phyloP scores from a whole-genome alignment of 2,888 invertebrate species.

The Eledona agricola region DNA sequence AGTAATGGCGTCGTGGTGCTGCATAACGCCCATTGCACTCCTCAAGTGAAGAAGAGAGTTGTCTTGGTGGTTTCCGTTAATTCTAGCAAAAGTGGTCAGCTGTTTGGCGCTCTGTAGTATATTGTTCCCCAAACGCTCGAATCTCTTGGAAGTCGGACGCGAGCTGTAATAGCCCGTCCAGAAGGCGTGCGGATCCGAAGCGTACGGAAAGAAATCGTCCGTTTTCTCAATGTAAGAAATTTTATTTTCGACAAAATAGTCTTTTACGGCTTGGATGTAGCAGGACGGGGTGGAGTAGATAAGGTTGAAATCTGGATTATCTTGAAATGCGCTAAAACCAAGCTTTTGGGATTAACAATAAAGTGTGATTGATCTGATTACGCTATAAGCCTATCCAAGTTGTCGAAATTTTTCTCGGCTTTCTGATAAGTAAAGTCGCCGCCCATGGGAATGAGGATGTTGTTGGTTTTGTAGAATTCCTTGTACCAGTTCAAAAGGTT shows the following conservation, averaged over 20 bases:
- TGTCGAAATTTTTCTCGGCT: constrained; percentile 68
- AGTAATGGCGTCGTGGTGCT: constrained; percentile 90
- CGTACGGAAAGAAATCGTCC: constrained; percentile 75
- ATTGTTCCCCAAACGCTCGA: constrained; percentile 64
- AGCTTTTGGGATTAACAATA: neutral
- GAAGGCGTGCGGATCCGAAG: constrained; percentile 70
- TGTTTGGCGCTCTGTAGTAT: constrained; percentile 73
- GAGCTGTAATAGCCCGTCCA: constrained; percentile 79
- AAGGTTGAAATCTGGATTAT: constrained; percentile 68
- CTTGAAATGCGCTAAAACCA: constrained; percentile 38
- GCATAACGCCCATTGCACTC: constrained; percentile 80
- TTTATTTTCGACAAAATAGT: constrained; percentile 55
- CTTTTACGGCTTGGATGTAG: constrained; percentile 75
- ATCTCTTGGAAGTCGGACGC: constrained; percentile 67
- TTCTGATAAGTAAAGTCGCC: constrained; percentile 71
- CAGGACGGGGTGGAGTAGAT: constrained; percentile 86
- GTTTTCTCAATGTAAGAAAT: constrained; percentile 60
- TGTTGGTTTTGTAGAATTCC: constrained; percentile 63
- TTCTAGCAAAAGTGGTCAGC: constrained; percentile 68
- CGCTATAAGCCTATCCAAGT: constrained; percentile 67
- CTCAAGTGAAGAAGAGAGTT: constrained; percentile 67
- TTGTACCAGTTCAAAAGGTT: constrained; percentile 54
- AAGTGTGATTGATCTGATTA: constrained; percentile 35
- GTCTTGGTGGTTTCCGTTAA: constrained; percentile 63
- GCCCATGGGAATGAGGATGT: constrained; percentile 73